phyloP scores from a whole-genome alignment of 1,140 invertebrate species.

The Cyclargus thomasi region DNA sequence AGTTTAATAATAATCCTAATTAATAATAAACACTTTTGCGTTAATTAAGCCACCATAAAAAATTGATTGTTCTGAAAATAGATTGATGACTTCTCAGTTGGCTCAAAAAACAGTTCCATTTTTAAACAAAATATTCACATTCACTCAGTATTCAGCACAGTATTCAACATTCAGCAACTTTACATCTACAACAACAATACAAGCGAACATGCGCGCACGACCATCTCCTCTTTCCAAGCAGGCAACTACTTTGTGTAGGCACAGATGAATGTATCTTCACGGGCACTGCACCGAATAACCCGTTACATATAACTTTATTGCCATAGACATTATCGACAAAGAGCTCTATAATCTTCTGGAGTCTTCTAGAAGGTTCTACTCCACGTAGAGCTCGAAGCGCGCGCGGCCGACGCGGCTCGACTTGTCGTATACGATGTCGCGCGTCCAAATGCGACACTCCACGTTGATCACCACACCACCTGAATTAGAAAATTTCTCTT shows the following conservation, averaged over 20 bases:
- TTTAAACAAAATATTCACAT: neutral
- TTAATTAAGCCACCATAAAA: too few relatives aligned
- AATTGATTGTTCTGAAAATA: too few relatives aligned
- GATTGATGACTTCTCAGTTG: too few relatives aligned
- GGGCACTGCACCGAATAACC: neutral
- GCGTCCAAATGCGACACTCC: constrained; percentile 94
- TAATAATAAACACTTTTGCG: too few relatives aligned
- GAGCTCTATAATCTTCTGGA: neutral
- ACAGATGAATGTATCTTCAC: constrained; percentile 1
- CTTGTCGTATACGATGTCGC: constrained; percentile 85
- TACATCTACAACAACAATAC: neutral
- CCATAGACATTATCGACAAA: neutral
- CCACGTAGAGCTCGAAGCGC: constrained; percentile 90
- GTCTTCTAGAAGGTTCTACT: constrained; percentile 67
- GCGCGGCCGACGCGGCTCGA: constrained; percentile 85
- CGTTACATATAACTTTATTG: neutral
- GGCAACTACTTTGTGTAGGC: neutral
- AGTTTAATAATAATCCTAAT: too few relatives aligned
- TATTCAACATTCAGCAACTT: neutral
- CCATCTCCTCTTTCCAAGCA: neutral
- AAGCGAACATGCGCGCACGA: neutral
- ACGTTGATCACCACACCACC: constrained; percentile 85
- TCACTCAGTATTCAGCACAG: neutral
- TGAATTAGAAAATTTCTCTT: constrained; percentile 34
- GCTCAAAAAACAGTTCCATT: too few relatives aligned